phyloP scores from a whole-genome alignment of 2,113 vertebrate genomes.

The Cyanocitta stelleri region DNA sequence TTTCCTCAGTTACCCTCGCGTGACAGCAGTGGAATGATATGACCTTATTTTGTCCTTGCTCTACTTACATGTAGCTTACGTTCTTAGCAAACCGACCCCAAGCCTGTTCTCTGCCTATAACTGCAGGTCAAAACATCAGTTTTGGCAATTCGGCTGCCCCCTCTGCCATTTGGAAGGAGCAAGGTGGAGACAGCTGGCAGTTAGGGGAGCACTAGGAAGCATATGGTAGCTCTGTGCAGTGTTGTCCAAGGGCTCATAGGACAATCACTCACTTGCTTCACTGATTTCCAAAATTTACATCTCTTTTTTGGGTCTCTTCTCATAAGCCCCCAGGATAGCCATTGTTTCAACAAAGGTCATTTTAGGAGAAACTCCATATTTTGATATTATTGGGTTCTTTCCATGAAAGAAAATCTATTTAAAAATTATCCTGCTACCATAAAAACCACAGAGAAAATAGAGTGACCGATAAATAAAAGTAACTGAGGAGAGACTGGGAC shows the following conservation, averaged over 20 bases:
- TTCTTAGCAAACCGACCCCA: background rate
- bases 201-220: slow-evolving; percentile 54
- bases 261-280: slow-evolving; percentile 21
- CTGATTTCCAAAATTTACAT: background rate
- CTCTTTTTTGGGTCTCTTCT: background rate
- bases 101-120: background rate
- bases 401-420: background rate
- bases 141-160: slow-evolving; percentile 10
- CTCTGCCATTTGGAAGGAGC: slow-evolving; percentile 51
- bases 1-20: background rate
- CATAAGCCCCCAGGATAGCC: background rate
- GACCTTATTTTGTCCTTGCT: slow-evolving; percentile 24
- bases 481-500: background rate
- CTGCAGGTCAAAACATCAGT: slow-evolving; percentile 34
- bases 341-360: background rate
- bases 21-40: background rate
- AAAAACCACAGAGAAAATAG: background rate
- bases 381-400: background rate
- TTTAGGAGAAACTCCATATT: background rate
- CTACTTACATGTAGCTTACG: background rate
- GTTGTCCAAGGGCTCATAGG: slow-evolving; percentile 12
- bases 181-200: slow-evolving; percentile 55
- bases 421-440: background rate
- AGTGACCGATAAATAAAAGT: background rate
- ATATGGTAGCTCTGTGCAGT: slow-evolving; percentile 38